phyloP scores from a whole-genome alignment of 1,140 invertebrate genomes.

The Coenobita brevimanus region DNA sequence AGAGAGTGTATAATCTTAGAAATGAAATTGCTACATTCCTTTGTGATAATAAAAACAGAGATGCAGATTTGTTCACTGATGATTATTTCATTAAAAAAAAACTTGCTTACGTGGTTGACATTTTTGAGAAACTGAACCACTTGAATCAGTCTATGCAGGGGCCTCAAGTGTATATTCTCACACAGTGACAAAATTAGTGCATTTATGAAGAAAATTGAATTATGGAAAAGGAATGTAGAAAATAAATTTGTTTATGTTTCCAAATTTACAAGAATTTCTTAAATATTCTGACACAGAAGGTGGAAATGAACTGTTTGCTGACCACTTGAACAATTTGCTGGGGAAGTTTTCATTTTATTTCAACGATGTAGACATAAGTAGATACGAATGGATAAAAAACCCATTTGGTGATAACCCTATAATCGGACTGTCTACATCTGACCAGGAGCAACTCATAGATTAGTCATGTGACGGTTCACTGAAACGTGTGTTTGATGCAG shows the following conservation, averaged over 20 bases:
- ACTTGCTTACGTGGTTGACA: neutral
- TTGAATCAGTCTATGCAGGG: too few relatives aligned
- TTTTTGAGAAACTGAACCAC: too few relatives aligned
- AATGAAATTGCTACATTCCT: constrained; percentile 21
- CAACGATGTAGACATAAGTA: too few relatives aligned
- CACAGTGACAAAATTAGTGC: neutral
- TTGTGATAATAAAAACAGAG: constrained; percentile 17
- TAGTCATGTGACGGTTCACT: constrained; percentile 30
- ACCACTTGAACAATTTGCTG: constrained; percentile 3
- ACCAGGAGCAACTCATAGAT: constrained; percentile 27
- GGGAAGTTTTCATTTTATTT: too few relatives aligned
- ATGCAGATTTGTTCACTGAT: constrained; percentile 27
- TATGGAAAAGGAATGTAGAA: too few relatives aligned
- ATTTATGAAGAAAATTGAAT: constrained; percentile 30
- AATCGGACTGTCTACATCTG: too few relatives aligned
- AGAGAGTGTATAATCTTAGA: constrained; percentile 24
- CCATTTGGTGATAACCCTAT: constrained; percentile 34
- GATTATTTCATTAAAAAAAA: constrained; percentile 23
- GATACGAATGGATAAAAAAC: neutral
- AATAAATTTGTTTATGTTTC: constrained; percentile 1
- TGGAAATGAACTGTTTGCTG: constrained; percentile 22
- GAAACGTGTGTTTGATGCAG: too few relatives aligned
- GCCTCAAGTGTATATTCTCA: too few relatives aligned
- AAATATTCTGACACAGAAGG: too few relatives aligned
- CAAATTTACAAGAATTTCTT: constrained; percentile 17